Percentiles rank a stretch among this genome's conserved stretches.
These are phyloP conservation scores for Siphonodentalium dalli DNA, from an alignment of 2,888 invertebrate genomes.

Conservation along the genomic window DNA sequence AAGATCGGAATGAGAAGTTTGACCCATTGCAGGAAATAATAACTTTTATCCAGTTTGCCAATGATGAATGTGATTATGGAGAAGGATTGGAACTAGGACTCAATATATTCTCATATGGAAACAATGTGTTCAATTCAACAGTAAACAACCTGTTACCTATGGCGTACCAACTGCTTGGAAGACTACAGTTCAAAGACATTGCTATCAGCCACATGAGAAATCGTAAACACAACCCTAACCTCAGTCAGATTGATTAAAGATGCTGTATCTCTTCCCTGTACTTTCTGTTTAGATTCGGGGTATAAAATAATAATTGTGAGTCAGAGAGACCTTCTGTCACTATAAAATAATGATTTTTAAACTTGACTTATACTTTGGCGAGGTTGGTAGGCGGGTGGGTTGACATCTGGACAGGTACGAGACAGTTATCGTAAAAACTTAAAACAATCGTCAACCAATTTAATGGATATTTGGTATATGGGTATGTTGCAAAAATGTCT, in stretches of 20 bases:
- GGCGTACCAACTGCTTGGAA: conserved; percentile 79
- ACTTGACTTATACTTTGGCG: too few species aligned
- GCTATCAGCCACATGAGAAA: conserved; percentile 77
- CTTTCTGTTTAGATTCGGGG: too few species aligned
- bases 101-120: conserved; percentile 77
- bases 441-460: too few species aligned
- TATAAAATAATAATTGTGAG: too few species aligned
- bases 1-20: conserved; percentile 72
- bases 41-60: conserved; percentile 85
- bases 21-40: conserved; percentile 81
- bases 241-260: conserved; percentile 38
- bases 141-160: conserved; percentile 74
- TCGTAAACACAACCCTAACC: conserved; percentile 66
- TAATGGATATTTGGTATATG: too few species aligned
- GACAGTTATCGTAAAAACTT: too few species aligned
- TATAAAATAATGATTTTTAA: too few species aligned
- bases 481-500: too few species aligned
- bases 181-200: conserved; percentile 78
- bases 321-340: too few species aligned
- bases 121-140: conserved; percentile 76
- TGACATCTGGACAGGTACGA: too few species aligned
- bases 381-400: too few species aligned
- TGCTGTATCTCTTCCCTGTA: too few species aligned
- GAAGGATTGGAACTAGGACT: conserved; percentile 89
- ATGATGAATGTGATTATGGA: conserved; percentile 95